Evolutionary conservation across 2,888 invertebrate genomes (phyloP).

Genomic region (Microplitis deprimator): DNA sequence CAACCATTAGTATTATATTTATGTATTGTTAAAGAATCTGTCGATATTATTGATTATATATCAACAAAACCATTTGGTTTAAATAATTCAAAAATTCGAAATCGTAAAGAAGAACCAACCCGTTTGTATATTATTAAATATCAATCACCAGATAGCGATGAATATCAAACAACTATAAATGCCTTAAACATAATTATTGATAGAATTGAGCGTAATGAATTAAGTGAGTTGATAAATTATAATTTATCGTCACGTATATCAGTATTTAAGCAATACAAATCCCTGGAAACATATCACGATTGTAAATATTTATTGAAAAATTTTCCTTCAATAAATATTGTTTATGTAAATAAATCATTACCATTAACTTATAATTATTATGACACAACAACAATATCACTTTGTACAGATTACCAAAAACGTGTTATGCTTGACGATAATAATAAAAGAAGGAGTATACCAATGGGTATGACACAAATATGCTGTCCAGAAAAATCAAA

Average conservation of each 20-base stretch:
- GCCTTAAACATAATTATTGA: background rate
- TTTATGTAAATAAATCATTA: background rate
- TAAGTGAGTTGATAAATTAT: background rate
- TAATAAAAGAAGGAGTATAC: background rate
- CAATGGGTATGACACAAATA: background rate
- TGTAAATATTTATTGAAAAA: background rate
- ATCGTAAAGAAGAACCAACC: background rate
- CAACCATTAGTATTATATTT: background rate
- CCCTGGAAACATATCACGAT: background rate
- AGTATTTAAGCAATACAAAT: background rate
- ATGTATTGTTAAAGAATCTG: background rate
- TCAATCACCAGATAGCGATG: background rate
- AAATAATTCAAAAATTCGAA: background rate
- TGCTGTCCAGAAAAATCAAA: slow-evolving; percentile 1
- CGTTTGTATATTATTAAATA: slow-evolving; percentile 7
- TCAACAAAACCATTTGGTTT: slow-evolving; percentile 4
- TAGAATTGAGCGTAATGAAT: background rate
- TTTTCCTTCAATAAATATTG: slow-evolving; percentile 3
- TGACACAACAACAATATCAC: background rate
- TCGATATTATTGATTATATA: background rate
- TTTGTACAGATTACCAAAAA: background rate
- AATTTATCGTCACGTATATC: background rate
- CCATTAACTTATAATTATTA: background rate
- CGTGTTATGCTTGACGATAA: background rate
- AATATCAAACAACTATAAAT: background rate